Base-by-base conservation (phyloP, 1,140 invertebrate species). In the Zaprionus davidi region DNA sequence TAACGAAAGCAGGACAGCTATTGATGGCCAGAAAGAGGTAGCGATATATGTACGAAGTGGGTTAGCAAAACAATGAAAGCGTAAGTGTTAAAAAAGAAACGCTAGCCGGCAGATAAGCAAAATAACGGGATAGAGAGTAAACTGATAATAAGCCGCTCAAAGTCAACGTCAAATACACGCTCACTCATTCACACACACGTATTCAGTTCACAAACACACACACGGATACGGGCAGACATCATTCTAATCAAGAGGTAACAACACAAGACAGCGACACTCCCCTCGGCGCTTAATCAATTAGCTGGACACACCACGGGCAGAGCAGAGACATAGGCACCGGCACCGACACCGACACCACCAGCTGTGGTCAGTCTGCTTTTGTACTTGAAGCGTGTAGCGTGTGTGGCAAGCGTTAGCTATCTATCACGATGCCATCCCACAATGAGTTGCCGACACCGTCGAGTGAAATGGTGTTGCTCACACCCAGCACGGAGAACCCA, bases 401-500 rank as follows among this genome's bases (percentile, higher is more conserved):
- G 84, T 57, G 80, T 71, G 57, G 59, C 41, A n/a, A 46, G 34
- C 62, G 65, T 70, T 17, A 59, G 17, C 62, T 51, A 34, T 68
- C 34, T 62, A 12, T 26, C 58, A 71, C 17, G 60, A 92, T 92
- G 91, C 69, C 83, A 51, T 51, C 76, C 17, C 31, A 34, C 9
- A 73, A 57, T 17, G 86, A 92, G n/a, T 49, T 92, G 58, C 91
- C 90, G 46, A 92, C 91, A 56, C 91, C 91, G 3, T 79, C 90
- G n/a, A 92, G 91, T 66, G 91, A 92, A 91, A 92, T 92, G 78
- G 86, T 92, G 15, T 65, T 92, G 5, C 82, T 92, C 13, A 92
- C 91, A 36, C 91, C 91, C 6, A 81, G 57, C 17, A 75, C 73
- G 1, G 90, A 90, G 12, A 85, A 81, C 17, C 71, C 86, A 5